Evolutionary conservation across 2,888 invertebrate genomes (phyloP), one percentile per base, ranked within the genome.

Genomic region (Agrotis ipsilon): DNA sequence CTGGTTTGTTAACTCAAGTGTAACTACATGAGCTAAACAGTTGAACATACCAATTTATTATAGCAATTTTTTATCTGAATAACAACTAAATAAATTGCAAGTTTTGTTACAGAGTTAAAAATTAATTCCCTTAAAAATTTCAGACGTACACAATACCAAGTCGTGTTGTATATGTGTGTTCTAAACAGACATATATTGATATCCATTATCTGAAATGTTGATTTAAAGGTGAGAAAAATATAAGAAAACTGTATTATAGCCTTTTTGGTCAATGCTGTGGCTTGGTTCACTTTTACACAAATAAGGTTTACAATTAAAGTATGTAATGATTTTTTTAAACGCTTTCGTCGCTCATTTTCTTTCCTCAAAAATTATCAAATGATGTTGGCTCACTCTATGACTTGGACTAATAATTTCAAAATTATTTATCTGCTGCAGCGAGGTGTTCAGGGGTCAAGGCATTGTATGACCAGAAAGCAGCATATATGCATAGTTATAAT

Each of bases 61-160:
- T 69, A 80, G 62, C 69, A 76, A 69, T 60, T 57, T 75, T 72
- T 72, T 46, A 19, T 45, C 4, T 54, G 16, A 68, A 45, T 16
- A 61, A 46, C 11, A 54, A 66, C 75, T 77, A 79, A 83, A 81
- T 85, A 83, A 85, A 65, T 65, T 86, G 84, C 86, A 85, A 84
- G 84, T 74, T 63, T 61, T 59, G 46, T 24, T 66, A 19, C 21
- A 72, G 14, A 60, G 49, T 72, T 62, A 79, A 63, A 68, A 59
- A 48, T 39, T 19, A 66, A 45, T 51, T 48, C 60, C 65, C 55
- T 65, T 61, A 66, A 68, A 59, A 78, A 83, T 43, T 57, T 59
- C 19, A 54, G 84, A 94, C 94, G 91, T 95, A 94, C 94, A 91
- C 95, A 95, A 89, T 92, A 94, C 93, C 92, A 94, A 91, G 87